Evolutionary conservation across 2,113 vertebrate genomes (phyloP).

Genomic region (Otus sunia): DNA sequence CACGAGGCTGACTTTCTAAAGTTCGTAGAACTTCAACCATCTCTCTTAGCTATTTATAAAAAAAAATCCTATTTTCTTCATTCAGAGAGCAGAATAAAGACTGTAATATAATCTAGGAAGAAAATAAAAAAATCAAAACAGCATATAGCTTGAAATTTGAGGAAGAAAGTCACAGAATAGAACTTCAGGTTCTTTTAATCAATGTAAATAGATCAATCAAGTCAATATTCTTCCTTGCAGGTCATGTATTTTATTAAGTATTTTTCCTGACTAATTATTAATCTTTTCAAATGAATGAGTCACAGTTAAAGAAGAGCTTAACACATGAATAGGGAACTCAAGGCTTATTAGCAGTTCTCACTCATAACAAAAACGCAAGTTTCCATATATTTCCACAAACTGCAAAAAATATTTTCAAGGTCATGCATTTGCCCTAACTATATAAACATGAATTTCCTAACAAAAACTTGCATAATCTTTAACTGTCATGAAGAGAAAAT

Average conservation of each 20-base stretch:
- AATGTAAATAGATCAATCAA: not conserved
- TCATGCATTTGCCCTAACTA: not conserved
- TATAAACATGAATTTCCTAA: not conserved
- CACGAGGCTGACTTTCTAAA: not conserved
- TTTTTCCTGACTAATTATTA: not conserved
- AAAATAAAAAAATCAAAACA: not conserved
- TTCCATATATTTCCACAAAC: not conserved
- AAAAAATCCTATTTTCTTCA: not conserved
- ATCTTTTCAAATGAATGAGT: not conserved
- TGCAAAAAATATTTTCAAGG: not conserved
- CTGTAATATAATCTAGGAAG: not conserved
- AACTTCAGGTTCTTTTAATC: not conserved
- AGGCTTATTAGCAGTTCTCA: not conserved
- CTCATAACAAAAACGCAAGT: not conserved
- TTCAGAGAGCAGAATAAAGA: not conserved
- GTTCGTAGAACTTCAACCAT: not conserved
- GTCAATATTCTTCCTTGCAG: not conserved
- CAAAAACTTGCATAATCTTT: not conserved
- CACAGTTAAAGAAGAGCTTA: not conserved
- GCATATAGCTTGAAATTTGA: not conserved
- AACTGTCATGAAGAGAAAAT: not conserved
- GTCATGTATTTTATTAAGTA: not conserved
- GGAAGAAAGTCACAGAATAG: not conserved
- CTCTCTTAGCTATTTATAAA: not conserved
- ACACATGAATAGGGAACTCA: not conserved